phyloP scores from a whole-genome alignment of 2,113 vertebrate species.

The Todiramphus chloris region DNA sequence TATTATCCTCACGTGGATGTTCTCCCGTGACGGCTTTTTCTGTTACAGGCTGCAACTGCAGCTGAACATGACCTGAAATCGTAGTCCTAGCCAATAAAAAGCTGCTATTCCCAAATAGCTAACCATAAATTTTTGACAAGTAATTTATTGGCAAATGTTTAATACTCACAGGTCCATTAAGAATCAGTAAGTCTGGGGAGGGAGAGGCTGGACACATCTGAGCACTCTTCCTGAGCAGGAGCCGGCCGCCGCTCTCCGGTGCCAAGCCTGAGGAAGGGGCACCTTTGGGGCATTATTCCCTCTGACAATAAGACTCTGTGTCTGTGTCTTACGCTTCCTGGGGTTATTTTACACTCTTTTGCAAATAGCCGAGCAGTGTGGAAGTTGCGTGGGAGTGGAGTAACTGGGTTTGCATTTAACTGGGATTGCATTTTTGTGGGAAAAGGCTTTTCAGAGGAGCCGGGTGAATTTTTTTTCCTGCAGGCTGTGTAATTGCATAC shows the following conservation, averaged over 20 bases:
- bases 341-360: conserved; percentile 39
- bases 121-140: not conserved
- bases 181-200: conserved; percentile 37
- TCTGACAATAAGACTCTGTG: not conserved
- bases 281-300: conserved; percentile 35
- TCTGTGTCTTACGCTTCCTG: conserved; percentile 10
- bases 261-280: not conserved
- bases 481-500: conserved; percentile 54
- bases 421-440: conserved; percentile 47
- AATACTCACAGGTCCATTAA: conserved; percentile 59
- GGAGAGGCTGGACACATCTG: not conserved
- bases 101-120: conserved; percentile 1
- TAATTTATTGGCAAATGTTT: conserved; percentile 9
- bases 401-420: conserved; percentile 32
- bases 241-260: not conserved
- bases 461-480: not conserved
- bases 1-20: not conserved
- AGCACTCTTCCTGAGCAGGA: not conserved
- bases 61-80: not conserved
- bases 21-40: not conserved
- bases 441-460: conserved; percentile 61
- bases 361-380: not conserved
- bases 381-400: conserved; percentile 58
- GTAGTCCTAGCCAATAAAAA: not conserved
- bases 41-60: not conserved